A percentile compares a stretch with the other conserved stretches of the same genome.
Conservation (phyloP, 2,797 vertebrate species). For the Spea hammondii region DNA sequence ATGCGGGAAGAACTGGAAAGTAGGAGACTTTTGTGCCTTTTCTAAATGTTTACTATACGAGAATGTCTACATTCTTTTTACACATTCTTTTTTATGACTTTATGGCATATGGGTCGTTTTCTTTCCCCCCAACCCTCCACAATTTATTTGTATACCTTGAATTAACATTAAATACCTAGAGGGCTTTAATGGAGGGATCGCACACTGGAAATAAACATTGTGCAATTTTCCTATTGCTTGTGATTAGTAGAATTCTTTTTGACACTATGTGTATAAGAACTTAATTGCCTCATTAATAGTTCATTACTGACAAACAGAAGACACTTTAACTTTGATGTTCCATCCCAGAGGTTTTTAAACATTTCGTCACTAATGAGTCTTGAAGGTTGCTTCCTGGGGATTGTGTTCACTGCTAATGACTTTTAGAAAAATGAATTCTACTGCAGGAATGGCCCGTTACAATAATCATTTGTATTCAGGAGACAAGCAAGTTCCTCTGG, state of each 20-base stretch:
- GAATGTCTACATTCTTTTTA: background rate
- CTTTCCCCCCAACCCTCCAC: background rate
- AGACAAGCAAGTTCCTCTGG: slow-evolving; percentile 39
- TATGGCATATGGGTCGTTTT: slow-evolving; percentile 1
- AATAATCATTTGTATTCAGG: slow-evolving; percentile 40
- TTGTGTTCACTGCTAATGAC: slow-evolving; percentile 68
- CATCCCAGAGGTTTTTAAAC: slow-evolving; percentile 58
- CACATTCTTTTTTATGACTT: background rate
- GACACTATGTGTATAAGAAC: slow-evolving; percentile 66
- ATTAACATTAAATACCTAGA: slow-evolving; percentile 10
- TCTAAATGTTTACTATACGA: background rate
- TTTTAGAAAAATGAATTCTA: slow-evolving; percentile 56
- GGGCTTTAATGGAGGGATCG: slow-evolving; percentile 1
- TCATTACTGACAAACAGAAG: slow-evolving; percentile 69
- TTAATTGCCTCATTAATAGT: slow-evolving; percentile 78
- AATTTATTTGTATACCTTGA: background rate
- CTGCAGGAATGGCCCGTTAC: slow-evolving; percentile 43
- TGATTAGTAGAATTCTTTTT: slow-evolving; percentile 66
- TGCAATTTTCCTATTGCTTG: slow-evolving; percentile 60
- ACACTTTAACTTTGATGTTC: slow-evolving; percentile 71
- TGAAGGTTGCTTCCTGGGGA: slow-evolving; percentile 70
- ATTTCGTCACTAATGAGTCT: slow-evolving; percentile 71
- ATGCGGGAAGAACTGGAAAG: too few species aligned
- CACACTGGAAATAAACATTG: slow-evolving; percentile 21
- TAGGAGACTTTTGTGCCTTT: too few species aligned